These are phyloP conservation scores for Acropternis orthonyx DNA, from an alignment of 2,797 vertebrate genomes.

Conservation along the genomic window DNA sequence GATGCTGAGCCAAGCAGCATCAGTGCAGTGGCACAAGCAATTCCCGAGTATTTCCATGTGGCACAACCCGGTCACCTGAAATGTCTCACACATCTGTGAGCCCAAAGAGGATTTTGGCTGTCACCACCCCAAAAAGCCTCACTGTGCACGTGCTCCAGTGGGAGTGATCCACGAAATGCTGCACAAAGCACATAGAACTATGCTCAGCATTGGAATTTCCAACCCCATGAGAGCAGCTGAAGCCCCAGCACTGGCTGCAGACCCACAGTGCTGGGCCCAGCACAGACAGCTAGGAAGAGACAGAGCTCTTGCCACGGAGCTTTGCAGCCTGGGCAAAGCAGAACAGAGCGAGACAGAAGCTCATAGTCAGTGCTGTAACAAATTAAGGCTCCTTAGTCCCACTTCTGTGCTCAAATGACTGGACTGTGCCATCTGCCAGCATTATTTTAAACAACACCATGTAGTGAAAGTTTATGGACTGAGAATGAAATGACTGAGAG, in stretches of 20 bases:
- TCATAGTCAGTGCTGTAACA: background rate
- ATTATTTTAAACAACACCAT: background rate
- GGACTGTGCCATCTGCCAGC: background rate
- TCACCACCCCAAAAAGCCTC: background rate
- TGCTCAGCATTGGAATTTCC: background rate
- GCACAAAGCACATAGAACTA: background rate
- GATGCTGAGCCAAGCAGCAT: background rate
- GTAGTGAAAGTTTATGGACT: background rate
- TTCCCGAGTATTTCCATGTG: background rate
- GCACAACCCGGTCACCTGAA: background rate
- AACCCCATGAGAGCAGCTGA: accelerated
- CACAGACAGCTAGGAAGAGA: too few relatives aligned
- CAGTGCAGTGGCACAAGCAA: background rate
- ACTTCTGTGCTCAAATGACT: background rate
- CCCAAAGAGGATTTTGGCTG: background rate
- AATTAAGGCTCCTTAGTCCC: background rate
- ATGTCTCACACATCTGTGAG: accelerated
- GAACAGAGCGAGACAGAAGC: background rate
- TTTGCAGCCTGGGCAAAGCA: background rate
- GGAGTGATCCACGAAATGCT: background rate
- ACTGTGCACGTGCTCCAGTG: accelerated
- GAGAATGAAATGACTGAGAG: background rate
- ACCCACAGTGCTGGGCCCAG: background rate
- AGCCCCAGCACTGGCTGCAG: background rate
- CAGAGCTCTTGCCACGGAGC: background rate